Percentiles rank a stretch among this genome's conserved stretches.
Conservation (phyloP, 2,797 vertebrate genomes). For the Erethizon dorsatum region DNA sequence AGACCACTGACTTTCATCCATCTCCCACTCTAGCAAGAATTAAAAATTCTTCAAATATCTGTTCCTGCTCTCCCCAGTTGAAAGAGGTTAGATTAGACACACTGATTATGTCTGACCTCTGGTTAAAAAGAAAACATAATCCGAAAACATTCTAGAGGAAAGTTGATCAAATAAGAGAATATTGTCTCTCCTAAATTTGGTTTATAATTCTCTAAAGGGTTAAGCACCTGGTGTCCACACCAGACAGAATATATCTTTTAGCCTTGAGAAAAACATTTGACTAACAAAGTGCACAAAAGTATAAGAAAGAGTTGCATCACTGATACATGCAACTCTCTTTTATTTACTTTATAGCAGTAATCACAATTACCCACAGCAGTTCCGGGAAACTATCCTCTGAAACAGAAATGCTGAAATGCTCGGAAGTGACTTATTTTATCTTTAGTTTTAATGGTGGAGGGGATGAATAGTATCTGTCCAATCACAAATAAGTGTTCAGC, state of each 20-base stretch:
- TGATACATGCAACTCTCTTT: constrained; percentile 25
- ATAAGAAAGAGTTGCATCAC: neutral
- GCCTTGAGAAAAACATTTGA: neutral
- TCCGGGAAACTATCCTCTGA: constrained; percentile 61
- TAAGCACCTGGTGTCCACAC: neutral
- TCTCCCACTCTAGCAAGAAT: neutral
- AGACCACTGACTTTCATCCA: neutral
- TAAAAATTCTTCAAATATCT: constrained; percentile 22
- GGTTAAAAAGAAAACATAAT: constrained; percentile 36
- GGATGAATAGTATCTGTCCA: constrained; percentile 58
- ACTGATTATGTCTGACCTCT: neutral
- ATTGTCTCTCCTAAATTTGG: constrained; percentile 2
- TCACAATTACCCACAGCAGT: constrained; percentile 40
- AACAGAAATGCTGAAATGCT: neutral
- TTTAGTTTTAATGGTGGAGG: too few relatives aligned
- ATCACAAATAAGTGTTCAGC: constrained; percentile 62
- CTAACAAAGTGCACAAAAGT: neutral
- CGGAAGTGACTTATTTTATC: too few relatives aligned
- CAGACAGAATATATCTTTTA: neutral
- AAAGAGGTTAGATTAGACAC: constrained; percentile 11
- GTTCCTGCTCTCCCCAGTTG: neutral
- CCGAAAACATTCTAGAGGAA: constrained; percentile 7
- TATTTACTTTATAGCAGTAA: constrained; percentile 21
- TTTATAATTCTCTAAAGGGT: neutral
- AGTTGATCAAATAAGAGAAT: constrained; percentile 22